These are phyloP conservation scores for Falco naumanni DNA, from an alignment of 2,797 vertebrate species.

Conservation along the genomic window DNA sequence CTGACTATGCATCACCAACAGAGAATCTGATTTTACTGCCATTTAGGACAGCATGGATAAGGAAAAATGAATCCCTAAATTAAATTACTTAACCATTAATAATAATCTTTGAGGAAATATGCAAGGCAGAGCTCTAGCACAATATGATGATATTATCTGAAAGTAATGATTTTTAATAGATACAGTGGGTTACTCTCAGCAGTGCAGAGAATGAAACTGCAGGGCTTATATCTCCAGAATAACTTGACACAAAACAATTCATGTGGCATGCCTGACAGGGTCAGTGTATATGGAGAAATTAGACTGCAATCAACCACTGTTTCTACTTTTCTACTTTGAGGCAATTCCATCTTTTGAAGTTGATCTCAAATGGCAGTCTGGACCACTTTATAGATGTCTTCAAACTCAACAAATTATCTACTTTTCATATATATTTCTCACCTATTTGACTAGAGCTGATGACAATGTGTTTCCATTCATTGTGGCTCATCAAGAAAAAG, in stretches of 20 bases:
- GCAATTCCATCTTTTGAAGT: neutral
- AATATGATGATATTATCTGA: neutral
- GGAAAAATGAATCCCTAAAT: neutral
- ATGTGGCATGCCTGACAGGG: neutral
- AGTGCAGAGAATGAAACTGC: neutral
- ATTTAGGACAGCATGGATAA: neutral
- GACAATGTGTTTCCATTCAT: neutral
- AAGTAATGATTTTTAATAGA: neutral
- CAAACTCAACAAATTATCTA: neutral
- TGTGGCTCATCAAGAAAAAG: neutral
- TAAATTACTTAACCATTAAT: neutral
- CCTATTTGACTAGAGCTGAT: neutral
- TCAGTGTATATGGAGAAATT: neutral
- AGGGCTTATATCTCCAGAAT: neutral
- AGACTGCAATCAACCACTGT: neutral
- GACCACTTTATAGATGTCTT: neutral
- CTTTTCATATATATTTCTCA: neutral
- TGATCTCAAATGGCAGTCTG: neutral
- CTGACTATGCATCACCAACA: neutral
- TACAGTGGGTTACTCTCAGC: neutral
- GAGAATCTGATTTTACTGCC: neutral
- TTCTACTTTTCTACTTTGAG: neutral
- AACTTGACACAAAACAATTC: neutral
- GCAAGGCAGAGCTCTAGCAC: neutral
- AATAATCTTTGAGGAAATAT: neutral